These are phyloP conservation scores for Dendrocincla fuliginosa DNA, from an alignment of 2,797 vertebrate genomes.

Conservation along the genomic window DNA sequence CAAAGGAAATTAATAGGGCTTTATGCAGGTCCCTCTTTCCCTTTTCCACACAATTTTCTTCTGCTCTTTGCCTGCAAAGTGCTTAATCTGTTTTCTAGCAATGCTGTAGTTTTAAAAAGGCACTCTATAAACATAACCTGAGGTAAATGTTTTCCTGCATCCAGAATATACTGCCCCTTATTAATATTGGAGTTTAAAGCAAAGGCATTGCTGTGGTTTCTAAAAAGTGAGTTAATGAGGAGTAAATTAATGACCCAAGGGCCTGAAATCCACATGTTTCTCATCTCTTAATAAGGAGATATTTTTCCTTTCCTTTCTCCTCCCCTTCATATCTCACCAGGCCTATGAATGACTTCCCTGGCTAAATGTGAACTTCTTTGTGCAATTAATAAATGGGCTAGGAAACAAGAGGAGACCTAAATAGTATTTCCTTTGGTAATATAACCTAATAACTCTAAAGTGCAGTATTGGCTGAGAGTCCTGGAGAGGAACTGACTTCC, in stretches of 20 bases:
- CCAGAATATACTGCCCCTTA: not conserved
- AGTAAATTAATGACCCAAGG: not conserved
- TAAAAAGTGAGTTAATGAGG: not conserved
- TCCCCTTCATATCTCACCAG: not conserved
- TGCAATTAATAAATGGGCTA: not conserved
- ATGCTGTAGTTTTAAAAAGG: not conserved
- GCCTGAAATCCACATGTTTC: not conserved
- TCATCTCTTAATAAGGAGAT: not conserved
- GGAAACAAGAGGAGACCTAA: not conserved
- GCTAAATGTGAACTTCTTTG: not conserved
- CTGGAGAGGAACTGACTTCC: not conserved
- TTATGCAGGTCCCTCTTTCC: not conserved
- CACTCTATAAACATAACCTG: not conserved
- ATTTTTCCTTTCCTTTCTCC: not conserved
- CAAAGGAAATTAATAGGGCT: not conserved
- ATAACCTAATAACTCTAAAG: constrained; percentile 12
- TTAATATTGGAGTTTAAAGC: not conserved
- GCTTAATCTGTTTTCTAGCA: not conserved
- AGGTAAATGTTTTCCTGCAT: not conserved
- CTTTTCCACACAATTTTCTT: not conserved
- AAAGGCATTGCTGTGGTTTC: not conserved
- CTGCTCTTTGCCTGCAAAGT: not conserved
- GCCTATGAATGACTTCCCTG: not conserved
- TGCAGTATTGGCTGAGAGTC: not conserved
- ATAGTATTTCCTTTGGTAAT: not conserved